Percentiles rank a stretch among this genome's conserved stretches.
phyloP scores from a whole-genome alignment of 1,140 invertebrate species.

The Dufourea novaeangliae region DNA sequence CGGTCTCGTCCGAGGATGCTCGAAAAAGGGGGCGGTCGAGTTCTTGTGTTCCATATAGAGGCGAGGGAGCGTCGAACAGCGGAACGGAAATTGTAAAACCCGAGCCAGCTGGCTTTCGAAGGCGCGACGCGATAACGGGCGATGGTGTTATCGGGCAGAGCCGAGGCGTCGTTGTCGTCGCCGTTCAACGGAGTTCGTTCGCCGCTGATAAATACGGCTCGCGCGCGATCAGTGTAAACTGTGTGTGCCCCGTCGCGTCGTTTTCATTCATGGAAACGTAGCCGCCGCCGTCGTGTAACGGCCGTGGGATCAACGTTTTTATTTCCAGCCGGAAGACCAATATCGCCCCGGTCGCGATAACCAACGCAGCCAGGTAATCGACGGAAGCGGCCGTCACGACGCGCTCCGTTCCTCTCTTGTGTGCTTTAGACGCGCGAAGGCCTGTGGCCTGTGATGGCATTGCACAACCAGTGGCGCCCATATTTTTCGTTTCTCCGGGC shows the following conservation, averaged over 20 bases:
- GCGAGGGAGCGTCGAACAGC: neutral
- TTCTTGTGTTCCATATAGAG: neutral
- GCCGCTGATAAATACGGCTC: conserved; percentile 55
- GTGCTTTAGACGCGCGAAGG: neutral
- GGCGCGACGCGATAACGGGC: conserved; percentile 50
- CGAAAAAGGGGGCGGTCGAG: too few species aligned
- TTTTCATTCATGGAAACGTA: conserved; percentile 68
- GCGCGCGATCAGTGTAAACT: conserved; percentile 48
- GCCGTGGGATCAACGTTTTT: conserved; percentile 49
- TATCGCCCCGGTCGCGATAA: conserved; percentile 55
- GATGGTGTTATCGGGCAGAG: conserved; percentile 45
- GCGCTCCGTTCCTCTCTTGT: conserved; percentile 5
- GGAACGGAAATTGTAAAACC: conserved; percentile 52
- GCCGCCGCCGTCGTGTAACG: neutral
- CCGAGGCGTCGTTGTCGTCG: conserved; percentile 43
- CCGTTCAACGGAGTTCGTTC: conserved; percentile 55
- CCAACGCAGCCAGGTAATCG: conserved; percentile 28
- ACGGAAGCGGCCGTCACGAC: conserved; percentile 16
- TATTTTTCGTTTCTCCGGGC: too few species aligned
- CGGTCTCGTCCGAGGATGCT: too few species aligned
- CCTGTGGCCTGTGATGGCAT: neutral
- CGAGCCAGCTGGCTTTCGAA: conserved; percentile 52
- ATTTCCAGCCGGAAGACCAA: conserved; percentile 61
- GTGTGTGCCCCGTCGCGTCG: conserved; percentile 42
- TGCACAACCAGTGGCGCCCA: too few species aligned